Evolutionary conservation across 1,140 invertebrate species (phyloP).

Genomic region (Drosophila baimaii): DNA sequence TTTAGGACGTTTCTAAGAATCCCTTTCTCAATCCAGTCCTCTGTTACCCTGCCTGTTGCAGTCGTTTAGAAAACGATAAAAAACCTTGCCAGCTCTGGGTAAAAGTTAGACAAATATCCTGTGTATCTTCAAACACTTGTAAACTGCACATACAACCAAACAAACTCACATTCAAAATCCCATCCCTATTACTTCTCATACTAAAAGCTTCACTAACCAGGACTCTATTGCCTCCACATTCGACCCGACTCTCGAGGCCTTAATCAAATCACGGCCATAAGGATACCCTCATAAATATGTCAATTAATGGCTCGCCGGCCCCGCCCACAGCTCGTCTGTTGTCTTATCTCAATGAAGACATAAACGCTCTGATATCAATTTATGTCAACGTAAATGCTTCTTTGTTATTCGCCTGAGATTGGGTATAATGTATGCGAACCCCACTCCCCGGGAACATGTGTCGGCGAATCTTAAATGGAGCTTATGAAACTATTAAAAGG

Average conservation of each 20-base stretch:
- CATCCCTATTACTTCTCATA: neutral
- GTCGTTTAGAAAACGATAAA: too few relatives aligned
- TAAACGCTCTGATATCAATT: conserved; percentile 82
- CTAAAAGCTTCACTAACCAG: neutral
- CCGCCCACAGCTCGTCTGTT: conserved; percentile 17
- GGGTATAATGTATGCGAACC: conserved; percentile 66
- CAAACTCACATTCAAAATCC: neutral
- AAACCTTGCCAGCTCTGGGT: too few relatives aligned
- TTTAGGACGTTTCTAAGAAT: too few relatives aligned
- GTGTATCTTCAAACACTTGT: neutral
- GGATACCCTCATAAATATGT: conserved; percentile 81
- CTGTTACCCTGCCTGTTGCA: too few relatives aligned
- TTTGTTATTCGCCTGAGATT: conserved; percentile 45
- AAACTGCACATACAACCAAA: neutral
- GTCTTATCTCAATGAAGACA: conserved; percentile 78
- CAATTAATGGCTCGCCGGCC: conserved; percentile 68
- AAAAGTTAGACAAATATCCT: neutral
- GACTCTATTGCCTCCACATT: neutral
- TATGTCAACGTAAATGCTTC: conserved; percentile 77
- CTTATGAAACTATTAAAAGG: conserved; percentile 84
- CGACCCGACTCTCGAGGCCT: conserved; percentile 33
- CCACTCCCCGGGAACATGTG: conserved; percentile 70
- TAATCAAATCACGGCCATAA: conserved; percentile 75
- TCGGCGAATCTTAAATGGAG: conserved; percentile 84
- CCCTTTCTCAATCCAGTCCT: too few relatives aligned